Evolutionary conservation across 2,888 invertebrate genomes (phyloP).

Genomic region (Idaea biselata): DNA sequence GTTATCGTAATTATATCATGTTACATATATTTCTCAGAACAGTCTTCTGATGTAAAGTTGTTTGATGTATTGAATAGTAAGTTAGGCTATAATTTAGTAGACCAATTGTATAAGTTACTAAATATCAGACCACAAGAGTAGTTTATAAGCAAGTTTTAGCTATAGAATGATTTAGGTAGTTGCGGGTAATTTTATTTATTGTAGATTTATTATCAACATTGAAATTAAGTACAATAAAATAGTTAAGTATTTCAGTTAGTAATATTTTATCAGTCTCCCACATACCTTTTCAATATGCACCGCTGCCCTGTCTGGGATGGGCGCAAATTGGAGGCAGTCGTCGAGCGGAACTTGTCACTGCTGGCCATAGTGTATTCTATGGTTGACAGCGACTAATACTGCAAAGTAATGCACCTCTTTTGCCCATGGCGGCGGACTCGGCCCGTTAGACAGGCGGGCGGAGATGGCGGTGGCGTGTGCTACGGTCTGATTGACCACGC

Average conservation of each 20-base stretch:
- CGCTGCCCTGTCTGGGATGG: no score
- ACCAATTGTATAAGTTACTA: neutral
- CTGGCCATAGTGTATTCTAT: no score
- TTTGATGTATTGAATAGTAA: conserved; percentile 37
- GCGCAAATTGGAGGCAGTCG: no score
- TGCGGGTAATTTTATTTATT: neutral
- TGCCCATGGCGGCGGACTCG: no score
- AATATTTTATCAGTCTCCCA: no score
- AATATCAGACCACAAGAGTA: neutral
- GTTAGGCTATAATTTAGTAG: neutral
- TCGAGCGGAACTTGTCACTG: no score
- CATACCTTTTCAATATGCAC: no score
- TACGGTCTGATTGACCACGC: no score
- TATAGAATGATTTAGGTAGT: neutral
- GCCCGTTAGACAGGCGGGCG: no score
- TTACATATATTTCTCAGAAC: conserved; percentile 56
- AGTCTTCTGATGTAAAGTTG: conserved; percentile 35
- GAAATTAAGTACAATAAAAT: neutral
- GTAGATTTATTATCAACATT: neutral
- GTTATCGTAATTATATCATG: conserved; percentile 44
- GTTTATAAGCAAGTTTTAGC: neutral
- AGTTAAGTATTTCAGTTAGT: neutral
- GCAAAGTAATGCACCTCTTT: no score
- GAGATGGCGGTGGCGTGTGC: no score
- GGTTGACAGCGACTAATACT: no score